A percentile compares a stretch with the other conserved stretches of the same genome.
Conservation (phyloP, 1,140 invertebrate species). For the Monochamus saltuarius region DNA sequence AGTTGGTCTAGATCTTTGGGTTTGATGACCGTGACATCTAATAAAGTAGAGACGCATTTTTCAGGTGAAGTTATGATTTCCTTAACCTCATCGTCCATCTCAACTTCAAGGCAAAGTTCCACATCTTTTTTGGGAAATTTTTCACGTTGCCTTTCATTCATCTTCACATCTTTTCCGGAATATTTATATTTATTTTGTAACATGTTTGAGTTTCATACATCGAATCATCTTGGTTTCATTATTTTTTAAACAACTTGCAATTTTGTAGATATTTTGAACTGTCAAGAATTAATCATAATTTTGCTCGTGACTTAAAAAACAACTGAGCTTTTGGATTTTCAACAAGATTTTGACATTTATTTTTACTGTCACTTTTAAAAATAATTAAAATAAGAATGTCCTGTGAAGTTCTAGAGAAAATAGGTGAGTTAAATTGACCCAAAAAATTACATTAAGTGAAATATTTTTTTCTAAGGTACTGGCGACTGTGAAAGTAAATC, state of each 20-base stretch:
- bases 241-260: conserved; percentile 18
- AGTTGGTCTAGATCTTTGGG: conserved; percentile 29
- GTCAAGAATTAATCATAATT: no score
- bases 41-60: conserved; percentile 31
- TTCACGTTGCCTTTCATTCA: conserved; percentile 23
- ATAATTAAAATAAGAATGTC: conserved; percentile 12
- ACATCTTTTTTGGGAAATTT: conserved; percentile 28
- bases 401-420: conserved; percentile 14
- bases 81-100: conserved; percentile 37
- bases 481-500: conserved; percentile 14
- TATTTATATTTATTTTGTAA: conserved; percentile 30
- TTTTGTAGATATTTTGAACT: conserved; percentile 6
- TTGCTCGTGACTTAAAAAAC: conserved; percentile 20
- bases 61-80: conserved; percentile 34
- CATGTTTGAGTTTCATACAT: conserved; percentile 22
- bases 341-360: no score
- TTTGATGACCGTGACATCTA: conserved; percentile 41
- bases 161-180: conserved; percentile 17
- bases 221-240: conserved; percentile 24
- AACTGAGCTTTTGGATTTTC: conserved; percentile 7
- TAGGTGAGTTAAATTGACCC: conserved; percentile 7
- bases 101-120: conserved; percentile 36
- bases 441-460: background rate
- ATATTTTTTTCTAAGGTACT: conserved; percentile 3
- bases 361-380: no score